phyloP scores from a whole-genome alignment of 2,797 vertebrate genomes.

The Bovichtus variegatus region DNA sequence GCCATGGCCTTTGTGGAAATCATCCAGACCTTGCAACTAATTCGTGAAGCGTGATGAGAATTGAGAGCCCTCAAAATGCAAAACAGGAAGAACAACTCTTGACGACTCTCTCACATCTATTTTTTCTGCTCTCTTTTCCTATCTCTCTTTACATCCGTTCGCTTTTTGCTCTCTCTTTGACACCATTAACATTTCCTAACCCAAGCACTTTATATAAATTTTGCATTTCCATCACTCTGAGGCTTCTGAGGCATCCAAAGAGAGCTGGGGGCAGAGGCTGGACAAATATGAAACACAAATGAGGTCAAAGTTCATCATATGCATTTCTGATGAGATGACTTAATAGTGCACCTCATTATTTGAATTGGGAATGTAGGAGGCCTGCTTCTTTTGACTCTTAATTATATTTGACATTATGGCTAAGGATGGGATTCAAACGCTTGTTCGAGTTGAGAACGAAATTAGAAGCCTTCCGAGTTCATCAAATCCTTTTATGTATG shows the following conservation, averaged over 20 bases:
- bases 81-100: constrained; percentile 52
- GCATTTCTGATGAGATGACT: constrained; percentile 22
- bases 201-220: background rate
- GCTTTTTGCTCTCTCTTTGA: constrained; percentile 6
- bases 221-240: constrained; percentile 5
- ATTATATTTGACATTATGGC: background rate
- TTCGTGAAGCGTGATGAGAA: constrained; percentile 75
- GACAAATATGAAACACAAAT: constrained; percentile 15
- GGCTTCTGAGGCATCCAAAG: background rate
- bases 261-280: constrained; percentile 10
- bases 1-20: constrained; percentile 78
- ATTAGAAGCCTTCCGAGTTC: too few relatives aligned
- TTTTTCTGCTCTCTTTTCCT: constrained; percentile 10
- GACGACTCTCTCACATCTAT: constrained; percentile 16
- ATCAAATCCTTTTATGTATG: background rate
- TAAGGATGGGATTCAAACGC: too few relatives aligned
- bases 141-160: background rate
- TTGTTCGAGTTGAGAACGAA: too few relatives aligned
- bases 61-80: constrained; percentile 76
- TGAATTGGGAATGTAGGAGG: background rate
- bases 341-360: constrained; percentile 29
- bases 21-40: constrained; percentile 69
- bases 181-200: constrained; percentile 34
- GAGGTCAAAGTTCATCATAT: constrained; percentile 32
- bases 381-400: background rate